Conservation (phyloP, 2,113 vertebrate species). For the Ceyx cyanopectus region DNA sequence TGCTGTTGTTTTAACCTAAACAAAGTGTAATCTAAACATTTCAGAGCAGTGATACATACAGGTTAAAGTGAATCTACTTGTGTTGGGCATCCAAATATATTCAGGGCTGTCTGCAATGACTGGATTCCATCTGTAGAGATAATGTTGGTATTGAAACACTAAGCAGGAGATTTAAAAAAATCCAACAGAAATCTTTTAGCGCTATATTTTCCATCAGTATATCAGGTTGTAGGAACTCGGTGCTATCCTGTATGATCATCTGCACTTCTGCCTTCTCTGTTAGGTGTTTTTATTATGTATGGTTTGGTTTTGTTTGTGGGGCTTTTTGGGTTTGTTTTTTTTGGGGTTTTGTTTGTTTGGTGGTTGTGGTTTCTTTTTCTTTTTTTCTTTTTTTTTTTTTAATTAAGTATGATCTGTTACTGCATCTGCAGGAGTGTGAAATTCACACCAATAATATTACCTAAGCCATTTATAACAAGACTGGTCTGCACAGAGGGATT, state of each 20-base stretch:
- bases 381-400: neutral
- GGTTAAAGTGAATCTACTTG: neutral
- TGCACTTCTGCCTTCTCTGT: neutral
- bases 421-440: no score
- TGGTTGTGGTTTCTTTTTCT: no score
- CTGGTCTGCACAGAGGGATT: neutral
- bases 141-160: neutral
- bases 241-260: neutral
- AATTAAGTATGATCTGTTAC: neutral
- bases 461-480: neutral
- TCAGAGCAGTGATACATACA: no score
- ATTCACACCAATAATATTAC: neutral
- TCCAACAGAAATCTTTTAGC: neutral
- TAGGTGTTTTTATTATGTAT: neutral
- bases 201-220: neutral
- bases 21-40: accelerated
- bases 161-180: neutral
- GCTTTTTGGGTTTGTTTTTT: no score
- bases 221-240: neutral
- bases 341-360: no score
- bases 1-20: accelerated
- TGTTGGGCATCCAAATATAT: neutral
- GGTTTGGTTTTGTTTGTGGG: no score
- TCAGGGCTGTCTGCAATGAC: neutral
- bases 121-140: neutral